Base-by-base conservation (phyloP, 2,113 vertebrate species). In the Indicator maculatus region DNA sequence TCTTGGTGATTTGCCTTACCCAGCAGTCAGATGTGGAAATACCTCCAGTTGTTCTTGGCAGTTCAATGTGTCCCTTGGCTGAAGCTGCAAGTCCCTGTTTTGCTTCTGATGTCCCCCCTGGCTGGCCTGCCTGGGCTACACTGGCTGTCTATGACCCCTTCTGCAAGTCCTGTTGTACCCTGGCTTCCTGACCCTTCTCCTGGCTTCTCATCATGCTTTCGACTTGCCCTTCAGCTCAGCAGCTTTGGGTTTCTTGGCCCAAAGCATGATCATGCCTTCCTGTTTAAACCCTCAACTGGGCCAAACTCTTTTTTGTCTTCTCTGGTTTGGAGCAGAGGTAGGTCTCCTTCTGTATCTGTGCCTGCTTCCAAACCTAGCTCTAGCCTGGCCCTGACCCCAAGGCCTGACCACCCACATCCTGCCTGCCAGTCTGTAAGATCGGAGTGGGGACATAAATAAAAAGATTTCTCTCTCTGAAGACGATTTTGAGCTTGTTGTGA, bases 31-130 rank as follows among this genome's bases (percentile, higher is more conserved):
- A n/a, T 3, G 36, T 71, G 61, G 81, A 83, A 93, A 65, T 41
- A 36, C 27, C 74, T 91, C 84, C 81, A 47, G 80, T 72, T 92
- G 81, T 65, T 86, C 81, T 89, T 92, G 91, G 91, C 74, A 47
- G 70, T 71, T 84, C 6, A 1, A 0, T 60, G 70, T 81, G 73
- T 81, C 60, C 76, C 58, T 95, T 92, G 91, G 94, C 83, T 45
- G 47, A 31, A 77, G 76, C 56, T 67, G 1, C 27, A 27, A 59
- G 55, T 74, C 56, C 86, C 61, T 89, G 41, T 78, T 90, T 78
- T 78, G 58, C 70, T 81, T 64, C 86, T 89, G 77, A 52, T 84
- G 86, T 58, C 61, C 64, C 18, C 45, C 44, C 45, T 1, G 5
- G 17, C 16, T 44, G n/a, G 24, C 33, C 61, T 77, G 52, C 65